These are phyloP conservation scores for Oscheius sp. DNA, from an alignment of 2,888 invertebrate species.

Conservation along the genomic window DNA sequence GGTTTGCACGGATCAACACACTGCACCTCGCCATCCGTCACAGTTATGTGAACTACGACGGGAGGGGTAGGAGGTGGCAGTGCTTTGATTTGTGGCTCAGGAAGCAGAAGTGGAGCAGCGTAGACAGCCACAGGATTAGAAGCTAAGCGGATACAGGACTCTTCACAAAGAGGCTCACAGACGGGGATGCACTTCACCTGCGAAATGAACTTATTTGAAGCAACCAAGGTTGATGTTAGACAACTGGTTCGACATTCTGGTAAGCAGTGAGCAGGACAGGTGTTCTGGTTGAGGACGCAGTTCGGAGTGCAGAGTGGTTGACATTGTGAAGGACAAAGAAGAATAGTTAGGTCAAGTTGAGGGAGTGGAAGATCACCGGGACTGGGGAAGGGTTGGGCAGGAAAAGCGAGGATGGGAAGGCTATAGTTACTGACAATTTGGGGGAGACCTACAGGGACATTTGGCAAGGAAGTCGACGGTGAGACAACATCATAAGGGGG, in stretches of 20 bases:
- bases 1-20: constrained; percentile 44
- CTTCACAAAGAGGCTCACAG: constrained; percentile 50
- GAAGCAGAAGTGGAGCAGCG: constrained; percentile 36
- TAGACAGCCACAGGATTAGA: constrained; percentile 10
- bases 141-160: constrained; percentile 34
- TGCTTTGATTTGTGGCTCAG: too few species aligned
- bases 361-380: constrained; percentile 5
- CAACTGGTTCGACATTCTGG: constrained; percentile 10
- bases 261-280: constrained; percentile 18
- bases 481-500: not conserved
- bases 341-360: constrained; percentile 19
- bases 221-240: constrained; percentile 10
- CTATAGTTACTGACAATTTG: not conserved
- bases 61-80: constrained; percentile 12
- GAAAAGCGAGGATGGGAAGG: not conserved
- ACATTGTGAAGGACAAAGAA: constrained; percentile 40
- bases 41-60: constrained; percentile 36
- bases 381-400: not conserved
- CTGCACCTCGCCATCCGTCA: constrained; percentile 43
- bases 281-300: not conserved
- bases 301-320: constrained; percentile 37
- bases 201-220: not conserved
- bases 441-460: not conserved
- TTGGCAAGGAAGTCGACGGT: not conserved
- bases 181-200: constrained; percentile 38